Evolutionary conservation across 23 tunicate genomes (phyloP).

Genomic region (Ciona savignyi): DNA sequence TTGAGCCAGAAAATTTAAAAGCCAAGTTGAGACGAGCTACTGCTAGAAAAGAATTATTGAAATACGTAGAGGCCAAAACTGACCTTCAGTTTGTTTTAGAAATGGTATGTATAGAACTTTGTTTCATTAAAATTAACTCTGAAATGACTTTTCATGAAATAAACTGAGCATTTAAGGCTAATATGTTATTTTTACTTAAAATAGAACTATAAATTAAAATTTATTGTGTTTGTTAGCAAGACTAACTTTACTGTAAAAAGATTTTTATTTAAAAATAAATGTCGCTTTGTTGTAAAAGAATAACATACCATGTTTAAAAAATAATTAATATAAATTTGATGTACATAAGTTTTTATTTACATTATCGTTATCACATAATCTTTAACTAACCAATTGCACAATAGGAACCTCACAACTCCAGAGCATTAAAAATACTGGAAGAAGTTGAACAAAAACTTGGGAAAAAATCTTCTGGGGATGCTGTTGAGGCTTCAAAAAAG

Average conservation of each 20-base stretch:
- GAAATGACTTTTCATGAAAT: too few species aligned
- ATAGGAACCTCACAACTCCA: conserved; percentile 69
- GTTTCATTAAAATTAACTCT: too few species aligned
- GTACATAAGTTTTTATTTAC: too few species aligned
- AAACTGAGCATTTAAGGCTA: too few species aligned
- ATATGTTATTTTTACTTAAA: not conserved
- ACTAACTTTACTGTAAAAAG: too few species aligned
- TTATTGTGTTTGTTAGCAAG: not conserved
- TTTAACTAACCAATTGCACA: too few species aligned
- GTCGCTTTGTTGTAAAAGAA: too few species aligned
- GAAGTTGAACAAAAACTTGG: conserved; percentile 28
- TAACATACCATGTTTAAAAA: too few species aligned
- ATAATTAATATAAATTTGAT: too few species aligned
- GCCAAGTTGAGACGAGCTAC: conserved; percentile 78
- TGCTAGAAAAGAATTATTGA: conserved; percentile 34
- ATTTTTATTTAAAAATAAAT: too few species aligned
- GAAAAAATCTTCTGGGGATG: too few species aligned
- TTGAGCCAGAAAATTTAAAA: conserved; percentile 70
- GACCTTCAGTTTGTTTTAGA: conserved; percentile 60
- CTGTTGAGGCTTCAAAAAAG: conserved; percentile 8
- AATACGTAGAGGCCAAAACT: conserved; percentile 27
- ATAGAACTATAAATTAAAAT: not conserved
- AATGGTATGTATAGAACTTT: conserved; percentile 52
- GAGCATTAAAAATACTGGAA: conserved; percentile 54
- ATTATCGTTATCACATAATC: too few species aligned